Conservation (phyloP, 2,797 vertebrate genomes). For the Cygnus olor region DNA sequence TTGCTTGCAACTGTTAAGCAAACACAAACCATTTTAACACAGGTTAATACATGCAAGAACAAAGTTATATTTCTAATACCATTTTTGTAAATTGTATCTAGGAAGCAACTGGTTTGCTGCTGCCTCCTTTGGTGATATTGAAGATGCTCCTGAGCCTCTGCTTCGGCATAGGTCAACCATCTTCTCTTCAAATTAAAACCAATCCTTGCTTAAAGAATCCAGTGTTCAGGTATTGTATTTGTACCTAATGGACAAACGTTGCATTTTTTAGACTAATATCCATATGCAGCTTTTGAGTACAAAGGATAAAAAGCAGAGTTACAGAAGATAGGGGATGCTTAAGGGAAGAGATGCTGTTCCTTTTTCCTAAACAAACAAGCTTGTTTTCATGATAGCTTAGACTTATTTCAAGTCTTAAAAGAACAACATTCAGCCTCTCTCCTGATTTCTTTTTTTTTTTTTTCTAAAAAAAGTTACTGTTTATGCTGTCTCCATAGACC, state of each 20-base stretch:
- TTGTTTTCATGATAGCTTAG: not conserved
- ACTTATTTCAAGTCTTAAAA: not conserved
- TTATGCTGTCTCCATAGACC: not conserved
- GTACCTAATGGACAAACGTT: not conserved
- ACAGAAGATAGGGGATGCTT: not conserved
- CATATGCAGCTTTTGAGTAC: not conserved
- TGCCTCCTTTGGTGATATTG: not conserved
- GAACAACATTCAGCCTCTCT: not conserved
- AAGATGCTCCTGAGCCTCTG: not conserved
- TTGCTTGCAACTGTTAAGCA: not conserved
- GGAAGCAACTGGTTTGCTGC: not conserved
- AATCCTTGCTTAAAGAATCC: not conserved
- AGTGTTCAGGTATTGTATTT: not conserved
- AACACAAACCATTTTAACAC: not conserved
- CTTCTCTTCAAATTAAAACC: not conserved
- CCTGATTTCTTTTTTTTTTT: not conserved
- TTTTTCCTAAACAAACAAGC: not conserved
- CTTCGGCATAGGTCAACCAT: not conserved
- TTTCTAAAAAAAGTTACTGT: not conserved
- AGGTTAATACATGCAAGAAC: not conserved
- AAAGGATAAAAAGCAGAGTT: no score
- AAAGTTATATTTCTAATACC: not conserved
- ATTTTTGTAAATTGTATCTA: not conserved
- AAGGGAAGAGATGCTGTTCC: not conserved
- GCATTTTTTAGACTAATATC: not conserved